These are phyloP conservation scores for Xestoiulus laeticollis DNA, from an alignment of 2,888 invertebrate genomes.

Conservation along the genomic window DNA sequence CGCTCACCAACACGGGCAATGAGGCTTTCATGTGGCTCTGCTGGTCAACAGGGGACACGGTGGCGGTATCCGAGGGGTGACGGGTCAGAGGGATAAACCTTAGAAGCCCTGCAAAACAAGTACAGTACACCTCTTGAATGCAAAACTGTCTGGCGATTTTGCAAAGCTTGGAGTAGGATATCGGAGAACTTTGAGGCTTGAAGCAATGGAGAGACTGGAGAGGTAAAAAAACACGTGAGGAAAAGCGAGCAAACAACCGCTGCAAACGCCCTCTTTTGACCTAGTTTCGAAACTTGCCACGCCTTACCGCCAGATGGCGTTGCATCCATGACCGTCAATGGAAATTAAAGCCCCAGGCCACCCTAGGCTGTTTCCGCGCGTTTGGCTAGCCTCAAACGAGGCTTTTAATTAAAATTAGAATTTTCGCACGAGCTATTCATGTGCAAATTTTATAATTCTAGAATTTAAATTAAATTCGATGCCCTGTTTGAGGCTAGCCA, in stretches of 20 bases:
- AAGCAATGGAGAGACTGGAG: neutral
- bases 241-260: neutral
- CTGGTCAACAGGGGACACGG: neutral
- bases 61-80: neutral
- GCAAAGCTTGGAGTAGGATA: neutral
- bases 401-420: too few species aligned
- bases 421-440: too few species aligned
- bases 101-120: neutral
- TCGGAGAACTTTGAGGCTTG: too few species aligned
- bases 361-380: too few species aligned
- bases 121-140: neutral
- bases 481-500: too few species aligned
- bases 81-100: neutral
- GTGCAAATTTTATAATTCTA: too few species aligned
- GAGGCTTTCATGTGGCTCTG: slow-evolving; percentile 36
- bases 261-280: slow-evolving; percentile 16
- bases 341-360: too few species aligned
- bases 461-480: too few species aligned
- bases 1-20: slow-evolving; percentile 44
- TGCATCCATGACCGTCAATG: neutral
- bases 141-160: neutral
- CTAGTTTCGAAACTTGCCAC: neutral
- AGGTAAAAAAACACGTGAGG: neutral
- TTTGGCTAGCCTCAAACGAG: too few species aligned
- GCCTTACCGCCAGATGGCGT: neutral